Conservation (phyloP, 1,140 invertebrate genomes). For the Oreohelix idahoensis region DNA sequence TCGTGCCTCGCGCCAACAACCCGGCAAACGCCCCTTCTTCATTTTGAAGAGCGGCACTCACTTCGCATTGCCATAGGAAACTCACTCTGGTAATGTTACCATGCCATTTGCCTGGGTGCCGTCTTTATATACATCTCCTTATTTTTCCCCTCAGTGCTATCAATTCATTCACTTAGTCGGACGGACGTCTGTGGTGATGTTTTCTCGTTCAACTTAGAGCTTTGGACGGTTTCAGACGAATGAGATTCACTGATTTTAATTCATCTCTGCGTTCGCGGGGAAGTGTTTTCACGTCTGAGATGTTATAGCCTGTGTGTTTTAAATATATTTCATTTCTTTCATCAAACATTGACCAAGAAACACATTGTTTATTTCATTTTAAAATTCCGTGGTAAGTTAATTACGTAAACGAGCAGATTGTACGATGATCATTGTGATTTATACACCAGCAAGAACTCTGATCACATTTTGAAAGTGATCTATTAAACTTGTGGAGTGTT, state of each 20-base stretch:
- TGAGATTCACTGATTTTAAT: conserved; percentile 1
- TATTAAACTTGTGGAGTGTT: no score
- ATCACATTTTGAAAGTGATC: no score
- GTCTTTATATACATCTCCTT: conserved; percentile 1
- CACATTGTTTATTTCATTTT: no score
- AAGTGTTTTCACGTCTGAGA: background rate
- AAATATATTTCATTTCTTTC: no score
- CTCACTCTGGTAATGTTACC: conserved; percentile 5
- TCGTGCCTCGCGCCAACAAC: conserved; percentile 7
- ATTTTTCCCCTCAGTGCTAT: conserved; percentile 14
- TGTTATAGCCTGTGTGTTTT: no score
- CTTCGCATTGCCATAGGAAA: background rate
- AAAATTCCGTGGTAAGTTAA: no score
- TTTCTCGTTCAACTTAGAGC: background rate
- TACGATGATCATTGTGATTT: no score
- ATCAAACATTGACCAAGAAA: no score
- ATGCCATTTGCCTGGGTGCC: background rate
- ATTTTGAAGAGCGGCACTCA: background rate
- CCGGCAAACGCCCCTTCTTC: background rate
- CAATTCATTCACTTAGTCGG: conserved; percentile 18
- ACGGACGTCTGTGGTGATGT: background rate
- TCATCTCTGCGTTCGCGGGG: background rate
- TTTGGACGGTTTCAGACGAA: background rate
- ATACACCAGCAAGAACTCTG: no score
- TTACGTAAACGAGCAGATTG: no score